Evolutionary conservation across 1,140 invertebrate genomes (phyloP), one percentile per base, ranked within the genome.

Genomic region (Bombus balteatus): DNA sequence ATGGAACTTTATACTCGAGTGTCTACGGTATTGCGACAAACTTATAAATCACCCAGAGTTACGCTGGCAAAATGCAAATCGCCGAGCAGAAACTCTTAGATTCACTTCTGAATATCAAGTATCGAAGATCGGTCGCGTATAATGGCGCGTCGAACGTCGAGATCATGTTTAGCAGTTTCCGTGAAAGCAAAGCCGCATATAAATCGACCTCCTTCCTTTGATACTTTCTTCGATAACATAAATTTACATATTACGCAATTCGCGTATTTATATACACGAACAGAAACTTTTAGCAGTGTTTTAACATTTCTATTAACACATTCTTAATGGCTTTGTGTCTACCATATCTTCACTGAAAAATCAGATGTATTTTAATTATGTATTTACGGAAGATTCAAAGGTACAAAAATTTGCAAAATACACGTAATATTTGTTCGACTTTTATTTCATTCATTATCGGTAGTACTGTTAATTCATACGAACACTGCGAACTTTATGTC

Each of bases 71-170:
- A 77, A 84, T 84, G 82, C 75, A 84, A 84, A 84, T 84, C 22
- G 39, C 39, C 41, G 25, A 5, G n/a, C 37, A 70, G 82, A 78
- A 43, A 83, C 62, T 43, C 59, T 57, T 71, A 25, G 53, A 79
- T 84, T 84, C 82, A 43, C 82, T 79, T 79, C 22, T 84, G 82
- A 84, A 84, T 84, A 84, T 84, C 75, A 71, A 84, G 82, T 84
- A 79, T 71, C 65, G 37, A 34, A 34, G 82, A 79, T 84, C 75
- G 32, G 75, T 41, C 66, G 75, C 34, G 82, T 59, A 79, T 84
- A 84, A 79, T 84, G n/a, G 75, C 73, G 73, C 81, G 43, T 71
- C 75, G 82, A 79, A 84, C 75, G 47, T 66, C 82, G 13, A 43
- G 75, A 74, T 85, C 70, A 66, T 73, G 68, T 57, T 75, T 57